Percentiles rank a stretch among this genome's conserved stretches.
Conservation (phyloP, 1,140 invertebrate species). For the Hylaeus anthracinus region DNA sequence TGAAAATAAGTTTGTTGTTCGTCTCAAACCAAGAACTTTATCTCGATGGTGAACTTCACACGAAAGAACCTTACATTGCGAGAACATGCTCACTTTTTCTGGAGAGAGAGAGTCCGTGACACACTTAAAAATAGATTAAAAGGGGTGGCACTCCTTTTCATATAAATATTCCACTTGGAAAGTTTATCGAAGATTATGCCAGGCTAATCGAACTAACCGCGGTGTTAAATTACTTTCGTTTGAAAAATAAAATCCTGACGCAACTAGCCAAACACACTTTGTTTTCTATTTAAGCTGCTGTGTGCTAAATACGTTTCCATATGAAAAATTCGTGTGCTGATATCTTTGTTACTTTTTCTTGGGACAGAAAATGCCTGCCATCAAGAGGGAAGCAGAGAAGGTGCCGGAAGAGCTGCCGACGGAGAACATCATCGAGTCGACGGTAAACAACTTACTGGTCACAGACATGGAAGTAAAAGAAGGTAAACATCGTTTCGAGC, state of each 20-base stretch:
- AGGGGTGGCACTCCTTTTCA: not conserved
- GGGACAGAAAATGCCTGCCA: constrained; percentile 72
- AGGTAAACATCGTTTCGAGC: constrained; percentile 9
- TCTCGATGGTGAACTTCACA: not conserved
- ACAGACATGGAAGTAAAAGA: constrained; percentile 51
- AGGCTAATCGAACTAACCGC: too few relatives aligned
- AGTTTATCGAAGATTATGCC: too few relatives aligned
- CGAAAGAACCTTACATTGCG: not conserved
- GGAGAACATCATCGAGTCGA: constrained; percentile 40
- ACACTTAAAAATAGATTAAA: not conserved
- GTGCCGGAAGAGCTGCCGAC: not conserved
- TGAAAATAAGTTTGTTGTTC: constrained; percentile 21
- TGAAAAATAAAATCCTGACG: too few relatives aligned
- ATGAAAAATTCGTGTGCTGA: too few relatives aligned
- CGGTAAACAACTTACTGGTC: constrained; percentile 46
- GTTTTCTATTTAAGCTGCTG: too few relatives aligned
- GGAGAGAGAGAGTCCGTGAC: constrained; percentile 2
- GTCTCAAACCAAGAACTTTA: not conserved
- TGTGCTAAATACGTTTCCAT: too few relatives aligned
- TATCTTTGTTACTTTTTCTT: constrained; percentile 11
- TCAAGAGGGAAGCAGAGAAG: constrained; percentile 60
- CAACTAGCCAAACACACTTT: too few relatives aligned
- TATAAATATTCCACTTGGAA: not conserved
- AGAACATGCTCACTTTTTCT: not conserved
- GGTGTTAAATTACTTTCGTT: too few relatives aligned